Conservation (phyloP, 2,888 invertebrate species). For the Clanis bilineata region DNA sequence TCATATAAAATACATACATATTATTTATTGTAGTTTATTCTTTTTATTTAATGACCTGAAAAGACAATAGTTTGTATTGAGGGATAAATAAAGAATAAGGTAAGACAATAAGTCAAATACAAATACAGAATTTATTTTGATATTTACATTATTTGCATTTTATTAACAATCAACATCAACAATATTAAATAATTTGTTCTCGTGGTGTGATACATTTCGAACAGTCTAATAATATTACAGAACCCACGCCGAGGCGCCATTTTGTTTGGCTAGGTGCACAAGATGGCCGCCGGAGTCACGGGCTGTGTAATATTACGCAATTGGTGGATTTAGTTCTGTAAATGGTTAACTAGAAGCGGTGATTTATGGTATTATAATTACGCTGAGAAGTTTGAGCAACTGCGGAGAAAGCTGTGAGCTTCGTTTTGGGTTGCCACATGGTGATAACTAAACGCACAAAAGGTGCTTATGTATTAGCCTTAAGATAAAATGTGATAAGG, state of each 20-base stretch:
- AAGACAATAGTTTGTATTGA: not conserved
- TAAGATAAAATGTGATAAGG: conserved; percentile 5
- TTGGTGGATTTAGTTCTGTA: conserved; percentile 54
- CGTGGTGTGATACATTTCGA: conserved; percentile 77
- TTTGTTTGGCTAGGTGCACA: conserved; percentile 41
- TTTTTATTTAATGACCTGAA: not conserved
- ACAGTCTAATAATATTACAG: conserved; percentile 71
- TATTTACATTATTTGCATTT: conserved; percentile 90
- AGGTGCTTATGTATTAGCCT: conserved; percentile 17
- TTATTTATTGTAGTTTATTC: not conserved
- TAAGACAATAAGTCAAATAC: conserved; percentile 83
- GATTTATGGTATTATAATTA: conserved; percentile 56
- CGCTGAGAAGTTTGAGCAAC: conserved; percentile 72
- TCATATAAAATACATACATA: not conserved
- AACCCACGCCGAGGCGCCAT: conserved; percentile 47
- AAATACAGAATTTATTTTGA: conserved; percentile 87
- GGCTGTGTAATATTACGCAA: conserved; percentile 63
- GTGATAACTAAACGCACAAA: conserved; percentile 14
- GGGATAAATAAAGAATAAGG: conserved; percentile 17
- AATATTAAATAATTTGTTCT: conserved; percentile 85
- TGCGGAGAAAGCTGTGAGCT: conserved; percentile 79
- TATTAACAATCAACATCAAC: conserved; percentile 91
- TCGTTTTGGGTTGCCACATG: conserved; percentile 61
- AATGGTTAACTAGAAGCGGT: conserved; percentile 72
- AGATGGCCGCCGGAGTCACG: conserved; percentile 43